Conservation (phyloP, 2,888 invertebrate species). For the Pollenia angustigena region DNA sequence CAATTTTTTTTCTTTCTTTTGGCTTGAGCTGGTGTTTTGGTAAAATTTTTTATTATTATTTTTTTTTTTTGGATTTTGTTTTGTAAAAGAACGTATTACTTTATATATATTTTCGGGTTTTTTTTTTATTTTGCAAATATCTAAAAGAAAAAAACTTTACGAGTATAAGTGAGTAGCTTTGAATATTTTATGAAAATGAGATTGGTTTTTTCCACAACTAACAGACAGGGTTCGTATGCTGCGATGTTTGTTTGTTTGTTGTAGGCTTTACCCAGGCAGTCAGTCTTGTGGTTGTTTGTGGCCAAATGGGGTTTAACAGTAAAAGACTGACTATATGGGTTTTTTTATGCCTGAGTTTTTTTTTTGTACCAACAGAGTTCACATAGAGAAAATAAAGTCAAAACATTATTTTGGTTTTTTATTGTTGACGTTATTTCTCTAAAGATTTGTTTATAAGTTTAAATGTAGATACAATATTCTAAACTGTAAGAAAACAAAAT, state of each 20-base stretch:
- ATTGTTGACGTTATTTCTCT: conserved; percentile 71
- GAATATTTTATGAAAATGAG: conserved; percentile 78
- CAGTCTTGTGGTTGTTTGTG: conserved; percentile 45
- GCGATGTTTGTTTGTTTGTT: background rate
- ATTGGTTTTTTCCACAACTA: conserved; percentile 74
- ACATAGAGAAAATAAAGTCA: conserved; percentile 10
- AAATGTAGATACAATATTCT: conserved; percentile 67
- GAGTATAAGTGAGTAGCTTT: conserved; percentile 75
- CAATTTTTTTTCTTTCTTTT: background rate
- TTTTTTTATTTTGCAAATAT: conserved; percentile 25
- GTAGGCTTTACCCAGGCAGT: conserved; percentile 58
- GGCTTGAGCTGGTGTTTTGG: conserved; percentile 5
- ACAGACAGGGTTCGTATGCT: background rate
- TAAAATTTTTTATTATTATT: conserved; percentile 10
- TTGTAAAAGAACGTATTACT: conserved; percentile 32
- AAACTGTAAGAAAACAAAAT: background rate
- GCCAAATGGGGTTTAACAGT: conserved; percentile 55
- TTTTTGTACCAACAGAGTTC: conserved; percentile 49
- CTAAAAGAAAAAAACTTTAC: conserved; percentile 45
- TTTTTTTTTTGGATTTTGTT: background rate
- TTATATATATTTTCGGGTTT: conserved; percentile 25
- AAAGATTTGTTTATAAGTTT: conserved; percentile 68
- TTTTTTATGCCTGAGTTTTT: conserved; percentile 16
- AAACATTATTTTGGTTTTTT: conserved; percentile 66
- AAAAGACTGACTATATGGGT: conserved; percentile 43